These are phyloP conservation scores for Lepus europaeus DNA, from an alignment of 2,113 vertebrate genomes.

Conservation along the genomic window DNA sequence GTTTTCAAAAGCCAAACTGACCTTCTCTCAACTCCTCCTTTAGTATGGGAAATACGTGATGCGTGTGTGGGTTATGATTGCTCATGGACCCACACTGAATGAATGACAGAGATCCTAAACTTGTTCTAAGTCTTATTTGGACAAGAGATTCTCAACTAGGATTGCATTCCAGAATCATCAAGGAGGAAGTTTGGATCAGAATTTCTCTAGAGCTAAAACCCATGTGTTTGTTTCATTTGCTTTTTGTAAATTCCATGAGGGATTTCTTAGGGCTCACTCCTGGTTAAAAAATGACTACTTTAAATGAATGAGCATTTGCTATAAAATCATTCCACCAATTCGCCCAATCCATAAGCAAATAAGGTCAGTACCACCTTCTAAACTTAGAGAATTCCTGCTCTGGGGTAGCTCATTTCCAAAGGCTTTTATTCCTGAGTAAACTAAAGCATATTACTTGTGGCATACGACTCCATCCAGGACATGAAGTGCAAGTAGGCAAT, in stretches of 20 bases:
- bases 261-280: neutral
- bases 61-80: neutral
- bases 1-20: neutral
- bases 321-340: neutral
- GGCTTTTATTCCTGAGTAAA: conserved; percentile 63
- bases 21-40: neutral
- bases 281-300: neutral
- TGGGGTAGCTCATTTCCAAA: neutral
- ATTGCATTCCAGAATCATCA: neutral
- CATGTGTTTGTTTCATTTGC: neutral
- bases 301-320: conserved; percentile 1
- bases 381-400: conserved; percentile 23
- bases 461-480: conserved; percentile 43
- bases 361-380: neutral
- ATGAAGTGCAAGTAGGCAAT: conserved; percentile 62
- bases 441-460: neutral
- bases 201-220: neutral
- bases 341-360: conserved; percentile 16
- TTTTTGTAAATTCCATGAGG: neutral
- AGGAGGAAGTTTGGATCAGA: neutral
- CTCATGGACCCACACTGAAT: neutral
- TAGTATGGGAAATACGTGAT: neutral
- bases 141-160: neutral
- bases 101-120: neutral
- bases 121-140: neutral